Evolutionary conservation across 2,113 vertebrate genomes (phyloP).

Genomic region (Strix uralensis): DNA sequence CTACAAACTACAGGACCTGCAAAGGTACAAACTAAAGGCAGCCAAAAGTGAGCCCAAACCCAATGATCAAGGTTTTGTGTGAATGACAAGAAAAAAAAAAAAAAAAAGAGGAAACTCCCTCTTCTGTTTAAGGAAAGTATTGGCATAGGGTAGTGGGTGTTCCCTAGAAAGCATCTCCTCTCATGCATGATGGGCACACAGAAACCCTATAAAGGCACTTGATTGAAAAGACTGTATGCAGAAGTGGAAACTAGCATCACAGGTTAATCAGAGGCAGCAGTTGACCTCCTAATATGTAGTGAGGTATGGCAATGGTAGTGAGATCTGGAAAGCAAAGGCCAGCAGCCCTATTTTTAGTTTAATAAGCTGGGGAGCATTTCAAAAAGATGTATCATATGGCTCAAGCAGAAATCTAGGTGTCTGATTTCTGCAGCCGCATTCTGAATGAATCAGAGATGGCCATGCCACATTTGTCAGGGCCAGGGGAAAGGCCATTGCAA

Average conservation of each 20-base stretch:
- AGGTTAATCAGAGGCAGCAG: background rate
- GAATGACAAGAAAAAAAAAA: background rate
- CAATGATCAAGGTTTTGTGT: background rate
- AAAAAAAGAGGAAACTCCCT: fast-evolving
- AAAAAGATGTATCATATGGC: background rate
- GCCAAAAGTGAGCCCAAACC: background rate
- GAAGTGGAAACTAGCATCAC: background rate
- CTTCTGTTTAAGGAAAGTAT: background rate
- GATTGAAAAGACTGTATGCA: background rate
- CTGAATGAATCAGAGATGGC: background rate
- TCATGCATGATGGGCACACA: background rate
- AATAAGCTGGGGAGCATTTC: background rate
- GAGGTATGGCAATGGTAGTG: background rate
- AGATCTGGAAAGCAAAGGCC: background rate
- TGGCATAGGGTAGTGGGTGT: background rate
- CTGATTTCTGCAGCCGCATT: background rate
- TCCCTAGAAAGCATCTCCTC: background rate
- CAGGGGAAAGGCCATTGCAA: background rate
- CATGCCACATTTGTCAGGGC: background rate
- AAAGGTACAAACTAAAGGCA: background rate
- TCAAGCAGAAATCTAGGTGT: background rate
- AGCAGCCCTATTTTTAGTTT: background rate
- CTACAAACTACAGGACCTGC: background rate
- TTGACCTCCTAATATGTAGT: background rate
- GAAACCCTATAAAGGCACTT: background rate